Evolutionary conservation across 2,888 invertebrate species (phyloP), one percentile per base, ranked within the genome.

Genomic region (Pseudococcus jackbeardsleyi): DNA sequence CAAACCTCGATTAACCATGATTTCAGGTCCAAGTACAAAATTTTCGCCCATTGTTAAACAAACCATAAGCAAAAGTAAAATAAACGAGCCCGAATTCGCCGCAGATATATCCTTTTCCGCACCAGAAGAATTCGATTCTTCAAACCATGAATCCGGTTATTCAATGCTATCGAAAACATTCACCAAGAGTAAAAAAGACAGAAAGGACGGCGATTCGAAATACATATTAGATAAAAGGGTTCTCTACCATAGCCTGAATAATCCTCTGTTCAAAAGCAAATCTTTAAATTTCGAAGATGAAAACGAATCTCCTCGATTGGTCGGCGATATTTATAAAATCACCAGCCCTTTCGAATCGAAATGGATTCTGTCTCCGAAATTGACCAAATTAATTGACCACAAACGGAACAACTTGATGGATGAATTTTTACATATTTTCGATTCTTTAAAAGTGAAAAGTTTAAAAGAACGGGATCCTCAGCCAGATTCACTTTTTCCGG

Each of bases 231-330:
- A 88, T 33, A 39, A 77, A 7, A 77, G 82, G 19, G 48, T 88
- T 19, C 54, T 88, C 9, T 88, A 88, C n/a, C 88, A 88, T 42
- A 88, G 88, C 59, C 50, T 59, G 8, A 50, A 48, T 0, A 88
- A 88, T 88, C 88, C 88, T 50, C 19, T 88, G 12, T 88, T 88
- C n/a, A 88, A 88, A 19, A 88, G 88, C 19, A 82, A 88, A 26
- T 33, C 50, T 26, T 82, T 88, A 39, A 88, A 88, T 39, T 42
- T 88, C 46, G 22, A 88, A 11, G 33, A 77, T 12, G 72, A 79
- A 5, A 17, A 59, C 19, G 64, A 85, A 17, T 59, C 26, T 39
- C 59, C 33, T 15, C 59, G 59, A 11, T 22, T 42, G 8, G 50
- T 85, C 7, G 79, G 88, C 19, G 88, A 88, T 33, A 46, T 88